phyloP scores from a whole-genome alignment of 2,888 invertebrate genomes.

The Dynastes grantii region DNA sequence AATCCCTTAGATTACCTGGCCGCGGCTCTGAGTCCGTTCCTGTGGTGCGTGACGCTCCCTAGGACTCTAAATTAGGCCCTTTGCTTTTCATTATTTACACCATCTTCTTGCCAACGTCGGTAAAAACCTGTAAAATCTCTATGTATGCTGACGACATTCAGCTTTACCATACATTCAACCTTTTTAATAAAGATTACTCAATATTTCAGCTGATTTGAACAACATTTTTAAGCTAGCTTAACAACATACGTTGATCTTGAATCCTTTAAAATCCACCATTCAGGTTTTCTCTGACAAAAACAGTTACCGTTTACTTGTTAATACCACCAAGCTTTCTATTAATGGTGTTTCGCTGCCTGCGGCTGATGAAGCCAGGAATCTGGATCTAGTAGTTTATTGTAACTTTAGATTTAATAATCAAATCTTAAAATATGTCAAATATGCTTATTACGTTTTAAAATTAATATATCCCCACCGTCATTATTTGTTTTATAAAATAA shows the following conservation, averaged over 20 bases:
- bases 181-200: no score
- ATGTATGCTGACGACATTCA: no score
- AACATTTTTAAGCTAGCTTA: background rate
- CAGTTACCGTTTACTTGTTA: background rate
- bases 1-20: no score
- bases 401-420: background rate
- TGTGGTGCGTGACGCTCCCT: no score
- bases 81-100: no score
- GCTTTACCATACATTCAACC: no score
- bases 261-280: background rate
- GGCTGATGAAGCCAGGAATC: background rate
- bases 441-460: conserved; percentile 2
- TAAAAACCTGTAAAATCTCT: no score
- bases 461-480: background rate
- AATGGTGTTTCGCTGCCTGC: conserved; percentile 3
- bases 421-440: background rate
- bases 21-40: no score
- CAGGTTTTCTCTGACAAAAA: background rate
- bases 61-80: no score
- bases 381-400: background rate
- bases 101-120: background rate
- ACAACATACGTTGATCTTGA: background rate
- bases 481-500: no score
- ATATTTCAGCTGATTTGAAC: background rate
- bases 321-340: background rate